Evolutionary conservation across 2,797 vertebrate species (phyloP).

Genomic region (Setipinna tenuifilis): DNA sequence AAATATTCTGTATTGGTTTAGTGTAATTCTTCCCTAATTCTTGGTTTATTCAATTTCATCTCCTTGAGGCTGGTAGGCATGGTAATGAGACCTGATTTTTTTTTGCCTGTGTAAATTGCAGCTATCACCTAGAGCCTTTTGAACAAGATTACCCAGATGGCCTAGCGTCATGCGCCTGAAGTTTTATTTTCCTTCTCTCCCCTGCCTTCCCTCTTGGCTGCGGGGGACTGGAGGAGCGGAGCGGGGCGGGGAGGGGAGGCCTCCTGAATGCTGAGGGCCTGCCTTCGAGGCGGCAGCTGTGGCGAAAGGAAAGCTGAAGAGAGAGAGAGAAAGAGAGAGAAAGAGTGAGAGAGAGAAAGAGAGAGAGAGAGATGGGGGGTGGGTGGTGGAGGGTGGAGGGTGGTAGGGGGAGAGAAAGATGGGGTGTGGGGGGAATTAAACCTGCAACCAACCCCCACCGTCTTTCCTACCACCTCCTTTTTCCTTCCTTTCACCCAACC

Average conservation of each 20-base stretch:
- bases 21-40: constrained; percentile 84
- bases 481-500: not conserved
- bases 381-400: not conserved
- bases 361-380: constrained; percentile 36
- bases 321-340: constrained; percentile 53
- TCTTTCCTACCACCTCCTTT: not conserved
- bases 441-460: not conserved
- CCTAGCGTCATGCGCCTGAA: constrained; percentile 80
- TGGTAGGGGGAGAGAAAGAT: not conserved
- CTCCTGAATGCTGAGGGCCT: constrained; percentile 72
- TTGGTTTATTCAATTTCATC: constrained; percentile 82
- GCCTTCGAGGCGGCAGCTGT: constrained; percentile 75
- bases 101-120: constrained; percentile 81
- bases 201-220: constrained; percentile 64
- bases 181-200: constrained; percentile 76
- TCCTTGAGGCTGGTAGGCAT: constrained; percentile 81
- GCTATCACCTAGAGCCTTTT: constrained; percentile 82
- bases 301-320: constrained; percentile 72
- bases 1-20: constrained; percentile 83
- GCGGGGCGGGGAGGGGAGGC: constrained; percentile 60
- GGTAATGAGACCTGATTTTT: constrained; percentile 74
- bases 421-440: constrained; percentile 13
- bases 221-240: constrained; percentile 51
- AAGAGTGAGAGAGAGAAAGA: constrained; percentile 37
- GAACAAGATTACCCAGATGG: constrained; percentile 85